Conservation (phyloP, 2,888 invertebrate genomes). For the Amblyteles armatorius region DNA sequence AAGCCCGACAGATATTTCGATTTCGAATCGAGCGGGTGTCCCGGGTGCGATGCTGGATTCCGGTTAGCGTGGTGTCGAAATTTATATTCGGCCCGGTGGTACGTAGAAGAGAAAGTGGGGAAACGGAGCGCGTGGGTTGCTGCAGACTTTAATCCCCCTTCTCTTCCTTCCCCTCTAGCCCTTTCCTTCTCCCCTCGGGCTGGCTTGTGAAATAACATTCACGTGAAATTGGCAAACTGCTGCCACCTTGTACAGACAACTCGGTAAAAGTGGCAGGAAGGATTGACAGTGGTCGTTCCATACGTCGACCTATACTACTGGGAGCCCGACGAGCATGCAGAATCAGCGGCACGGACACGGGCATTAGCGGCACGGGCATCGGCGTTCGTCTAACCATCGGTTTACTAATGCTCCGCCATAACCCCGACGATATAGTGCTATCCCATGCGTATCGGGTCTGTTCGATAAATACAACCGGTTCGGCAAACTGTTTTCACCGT, state of each 20-base stretch:
- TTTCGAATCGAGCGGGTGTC: slow-evolving; percentile 66
- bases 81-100: slow-evolving; percentile 61
- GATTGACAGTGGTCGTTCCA: slow-evolving; percentile 40
- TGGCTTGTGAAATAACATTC: slow-evolving; percentile 60
- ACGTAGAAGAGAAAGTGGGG: slow-evolving; percentile 47
- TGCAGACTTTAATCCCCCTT: slow-evolving; percentile 23
- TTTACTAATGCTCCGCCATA: background rate
- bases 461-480: background rate
- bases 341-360: background rate
- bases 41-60: slow-evolving; percentile 51
- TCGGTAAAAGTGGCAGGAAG: background rate
- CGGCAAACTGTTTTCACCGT: slow-evolving; percentile 8
- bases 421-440: background rate
- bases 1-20: slow-evolving; percentile 71
- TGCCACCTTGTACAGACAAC: slow-evolving; percentile 4
- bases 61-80: slow-evolving; percentile 62
- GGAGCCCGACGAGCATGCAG: slow-evolving; percentile 22
- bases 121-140: slow-evolving; percentile 42
- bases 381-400: background rate
- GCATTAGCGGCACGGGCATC: background rate
- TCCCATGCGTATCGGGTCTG: background rate
- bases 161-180: too few species aligned
- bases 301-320: slow-evolving; percentile 54
- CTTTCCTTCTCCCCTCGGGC: slow-evolving; percentile 4
- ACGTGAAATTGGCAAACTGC: slow-evolving; percentile 52